A percentile compares a stretch with the other conserved stretches of the same genome.
Evolutionary conservation across 2,888 invertebrate genomes (phyloP).

Genomic region (Amphipyra tragopoginis): DNA sequence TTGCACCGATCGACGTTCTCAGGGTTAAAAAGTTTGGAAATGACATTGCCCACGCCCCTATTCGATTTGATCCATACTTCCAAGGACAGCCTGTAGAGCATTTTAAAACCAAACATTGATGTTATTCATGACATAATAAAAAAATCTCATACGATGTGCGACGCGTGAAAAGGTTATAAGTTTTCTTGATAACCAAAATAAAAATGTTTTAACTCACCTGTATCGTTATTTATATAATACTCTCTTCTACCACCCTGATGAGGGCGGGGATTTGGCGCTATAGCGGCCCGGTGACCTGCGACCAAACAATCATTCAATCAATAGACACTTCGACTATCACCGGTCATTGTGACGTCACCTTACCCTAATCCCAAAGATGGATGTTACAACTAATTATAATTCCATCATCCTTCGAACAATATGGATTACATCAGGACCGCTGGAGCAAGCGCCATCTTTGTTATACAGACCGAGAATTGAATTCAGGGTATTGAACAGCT

Average conservation of each 20-base stretch:
- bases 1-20: too few species aligned
- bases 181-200: too few species aligned
- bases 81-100: too few species aligned
- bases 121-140: too few species aligned
- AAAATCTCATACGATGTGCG: too few species aligned
- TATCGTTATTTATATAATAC: slow-evolving; percentile 78
- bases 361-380: slow-evolving; percentile 31
- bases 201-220: slow-evolving; percentile 66
- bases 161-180: too few species aligned
- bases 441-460: slow-evolving; percentile 7
- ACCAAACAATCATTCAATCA: slow-evolving; percentile 46
- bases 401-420: slow-evolving; percentile 36
- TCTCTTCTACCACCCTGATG: slow-evolving; percentile 86
- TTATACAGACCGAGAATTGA: background rate
- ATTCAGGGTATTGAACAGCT: background rate
- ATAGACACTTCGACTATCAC: slow-evolving; percentile 13
- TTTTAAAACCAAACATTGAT: too few species aligned
- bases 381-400: slow-evolving; percentile 43
- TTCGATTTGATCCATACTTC: too few species aligned
- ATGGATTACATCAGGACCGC: slow-evolving; percentile 12
- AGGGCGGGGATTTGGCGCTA: slow-evolving; percentile 88
- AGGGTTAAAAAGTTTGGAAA: too few species aligned
- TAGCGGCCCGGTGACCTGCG: slow-evolving; percentile 87
- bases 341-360: slow-evolving; percentile 18
- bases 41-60: too few species aligned